Conservation (phyloP, 2,797 vertebrate species). For the Gobio occitaniae region DNA sequence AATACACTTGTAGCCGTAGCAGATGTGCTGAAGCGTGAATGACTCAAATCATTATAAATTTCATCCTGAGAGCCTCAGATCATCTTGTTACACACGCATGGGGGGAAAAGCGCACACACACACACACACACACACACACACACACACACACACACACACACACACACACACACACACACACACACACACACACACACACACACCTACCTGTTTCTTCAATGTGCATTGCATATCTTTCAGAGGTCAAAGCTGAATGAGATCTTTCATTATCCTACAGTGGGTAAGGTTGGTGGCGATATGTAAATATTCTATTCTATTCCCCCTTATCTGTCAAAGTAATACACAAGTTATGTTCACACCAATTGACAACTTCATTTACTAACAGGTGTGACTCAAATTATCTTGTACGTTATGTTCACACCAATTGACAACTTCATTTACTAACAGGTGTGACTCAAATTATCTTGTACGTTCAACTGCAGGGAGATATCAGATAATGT, state of each 20-base stretch:
- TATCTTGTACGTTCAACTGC: not conserved
- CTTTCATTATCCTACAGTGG: not conserved
- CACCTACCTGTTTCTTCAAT: not conserved
- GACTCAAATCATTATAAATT: constrained; percentile 43
- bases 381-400: not conserved
- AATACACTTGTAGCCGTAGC: not conserved
- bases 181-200: not conserved
- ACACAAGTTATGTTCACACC: not conserved
- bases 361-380: not conserved
- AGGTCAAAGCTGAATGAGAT: constrained; percentile 39
- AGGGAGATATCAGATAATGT: not conserved
- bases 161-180: not conserved
- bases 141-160: not conserved
- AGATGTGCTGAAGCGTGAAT: constrained; percentile 30
- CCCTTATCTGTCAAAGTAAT: not conserved
- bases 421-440: not conserved
- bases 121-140: not conserved
- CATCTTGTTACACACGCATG: constrained; percentile 16
- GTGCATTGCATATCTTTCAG: constrained; percentile 5
- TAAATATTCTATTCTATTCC: not conserved
- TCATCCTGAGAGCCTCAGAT: constrained; percentile 44
- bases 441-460: not conserved
- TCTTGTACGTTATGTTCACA: not conserved
- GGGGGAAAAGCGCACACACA: not conserved
- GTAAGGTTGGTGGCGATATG: not conserved